Evolutionary conservation across 2,113 vertebrate species (phyloP).

Genomic region (Galeopterus variegatus): DNA sequence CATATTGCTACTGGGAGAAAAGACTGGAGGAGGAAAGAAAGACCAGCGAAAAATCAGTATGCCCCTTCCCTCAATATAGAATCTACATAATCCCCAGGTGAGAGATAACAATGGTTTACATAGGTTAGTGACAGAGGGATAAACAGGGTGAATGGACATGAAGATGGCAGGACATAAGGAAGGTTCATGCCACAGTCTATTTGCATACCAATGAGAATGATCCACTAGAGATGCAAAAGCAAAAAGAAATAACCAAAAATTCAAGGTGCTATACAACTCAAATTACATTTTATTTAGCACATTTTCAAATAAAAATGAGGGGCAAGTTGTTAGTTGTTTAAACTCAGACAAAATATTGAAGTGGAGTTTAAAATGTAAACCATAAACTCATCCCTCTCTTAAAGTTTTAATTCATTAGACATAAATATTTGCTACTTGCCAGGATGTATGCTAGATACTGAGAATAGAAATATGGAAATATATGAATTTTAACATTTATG

Average conservation of each 20-base stretch:
- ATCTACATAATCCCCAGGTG: neutral
- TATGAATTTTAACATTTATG: neutral
- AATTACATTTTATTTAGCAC: neutral
- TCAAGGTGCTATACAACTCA: neutral
- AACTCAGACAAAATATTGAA: conserved; percentile 11
- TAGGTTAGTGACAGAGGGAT: neutral
- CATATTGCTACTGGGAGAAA: neutral
- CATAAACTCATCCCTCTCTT: neutral
- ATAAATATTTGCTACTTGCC: neutral
- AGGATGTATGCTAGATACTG: neutral
- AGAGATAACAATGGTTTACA: neutral
- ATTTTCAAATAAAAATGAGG: neutral
- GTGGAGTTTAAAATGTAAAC: neutral
- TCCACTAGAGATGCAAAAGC: neutral
- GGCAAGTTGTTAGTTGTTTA: neutral
- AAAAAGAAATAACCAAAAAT: neutral
- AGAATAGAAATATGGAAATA: neutral
- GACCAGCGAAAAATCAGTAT: neutral
- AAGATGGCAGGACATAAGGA: neutral
- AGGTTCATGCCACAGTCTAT: neutral
- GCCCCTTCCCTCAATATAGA: neutral
- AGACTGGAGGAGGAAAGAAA: neutral
- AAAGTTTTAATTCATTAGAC: neutral
- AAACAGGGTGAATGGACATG: neutral
- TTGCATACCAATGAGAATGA: neutral